Conservation (phyloP, 2,888 invertebrate genomes). For the Andrena praecox region DNA sequence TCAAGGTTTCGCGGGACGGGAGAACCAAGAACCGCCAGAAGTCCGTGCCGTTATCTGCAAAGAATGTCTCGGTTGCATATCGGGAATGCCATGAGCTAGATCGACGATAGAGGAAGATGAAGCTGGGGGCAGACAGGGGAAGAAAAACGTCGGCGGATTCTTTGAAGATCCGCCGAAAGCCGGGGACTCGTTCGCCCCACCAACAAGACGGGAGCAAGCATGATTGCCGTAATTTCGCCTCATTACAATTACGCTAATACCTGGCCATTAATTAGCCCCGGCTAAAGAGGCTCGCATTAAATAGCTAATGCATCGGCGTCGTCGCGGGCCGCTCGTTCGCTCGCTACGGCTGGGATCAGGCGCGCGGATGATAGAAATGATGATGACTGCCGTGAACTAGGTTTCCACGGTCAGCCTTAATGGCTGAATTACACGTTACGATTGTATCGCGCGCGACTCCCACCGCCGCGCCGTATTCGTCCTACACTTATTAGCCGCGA, state of each 20-base stretch:
- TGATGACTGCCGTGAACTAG: slow-evolving; percentile 68
- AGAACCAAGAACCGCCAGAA: slow-evolving; percentile 9
- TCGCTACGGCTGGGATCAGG: slow-evolving; percentile 59
- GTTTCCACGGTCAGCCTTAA: slow-evolving; percentile 69
- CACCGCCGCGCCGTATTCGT: slow-evolving; percentile 34
- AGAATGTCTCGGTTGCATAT: slow-evolving; percentile 30
- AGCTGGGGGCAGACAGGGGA: too few relatives aligned
- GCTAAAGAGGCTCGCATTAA: slow-evolving; percentile 83
- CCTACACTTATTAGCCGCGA: slow-evolving; percentile 32
- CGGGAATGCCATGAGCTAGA: slow-evolving; percentile 31
- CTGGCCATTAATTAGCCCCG: slow-evolving; percentile 82
- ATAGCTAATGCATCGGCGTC: slow-evolving; percentile 81
- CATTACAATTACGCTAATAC: slow-evolving; percentile 84
- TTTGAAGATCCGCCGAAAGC: slow-evolving; percentile 70
- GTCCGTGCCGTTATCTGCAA: slow-evolving; percentile 37
- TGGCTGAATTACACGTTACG: slow-evolving; percentile 67
- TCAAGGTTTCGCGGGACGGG: not conserved
- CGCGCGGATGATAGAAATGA: slow-evolving; percentile 65
- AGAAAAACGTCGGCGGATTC: slow-evolving; percentile 53
- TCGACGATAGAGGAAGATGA: slow-evolving; percentile 3
- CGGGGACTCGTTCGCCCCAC: slow-evolving; percentile 47
- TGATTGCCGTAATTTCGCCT: slow-evolving; percentile 82
- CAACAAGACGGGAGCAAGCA: slow-evolving; percentile 77
- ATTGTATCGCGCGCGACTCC: slow-evolving; percentile 47
- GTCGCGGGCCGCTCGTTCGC: slow-evolving; percentile 73